Base-by-base conservation (phyloP, 1,140 invertebrate genomes). In the Microplitis demolitor region DNA sequence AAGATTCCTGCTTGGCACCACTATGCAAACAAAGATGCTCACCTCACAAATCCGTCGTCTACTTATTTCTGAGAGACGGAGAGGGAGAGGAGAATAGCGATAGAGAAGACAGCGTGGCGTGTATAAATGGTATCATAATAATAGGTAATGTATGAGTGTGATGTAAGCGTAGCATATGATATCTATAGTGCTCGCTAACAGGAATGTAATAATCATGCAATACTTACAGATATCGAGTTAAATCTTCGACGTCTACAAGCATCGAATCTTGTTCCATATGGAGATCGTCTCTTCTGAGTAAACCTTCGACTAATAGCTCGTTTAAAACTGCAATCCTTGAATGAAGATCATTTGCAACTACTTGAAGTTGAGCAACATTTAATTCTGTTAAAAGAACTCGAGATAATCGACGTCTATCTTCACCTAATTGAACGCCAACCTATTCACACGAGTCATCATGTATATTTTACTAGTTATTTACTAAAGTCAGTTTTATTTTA, bases 181-280 rank as follows among this genome's bases (percentile, higher is more conserved):
- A 24, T 35, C 3, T 6, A 39, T 58, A 54, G n/a, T 39, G 31
- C 33, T 61, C 58, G 31, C 14, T 13, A 61, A 61, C 11, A 31
- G 31, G 56, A n/a, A 64, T 31, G 5, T 62, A 60, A 58, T 13
- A 54, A 31, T 62, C 4, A 37, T 31, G 62, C n/a, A n/a, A 60
- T 69, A 91, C 92, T 93, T 88, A 96, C 93, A 96, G 87, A 85
- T 95, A 97, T 90, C 95, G 90, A 39, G 95, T 97, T 54, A 98
- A 89, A 88, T 98, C 97, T 88, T 98, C 97, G 76, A 98, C 97
- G 83, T 98, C 96, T 4, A 98, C 96, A 69, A 98, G 90, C 94
- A 97, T 97, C 13, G 97, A 97, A 86, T 98, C 97, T 87, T 98
- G 97, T 76, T 96, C 94, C 96, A 98, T 98, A 85, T 98, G 96